Evolutionary conservation across 2,797 vertebrate species (phyloP), one percentile per base, ranked within the genome.

Genomic region (Enteromius thamalakanensis): DNA sequence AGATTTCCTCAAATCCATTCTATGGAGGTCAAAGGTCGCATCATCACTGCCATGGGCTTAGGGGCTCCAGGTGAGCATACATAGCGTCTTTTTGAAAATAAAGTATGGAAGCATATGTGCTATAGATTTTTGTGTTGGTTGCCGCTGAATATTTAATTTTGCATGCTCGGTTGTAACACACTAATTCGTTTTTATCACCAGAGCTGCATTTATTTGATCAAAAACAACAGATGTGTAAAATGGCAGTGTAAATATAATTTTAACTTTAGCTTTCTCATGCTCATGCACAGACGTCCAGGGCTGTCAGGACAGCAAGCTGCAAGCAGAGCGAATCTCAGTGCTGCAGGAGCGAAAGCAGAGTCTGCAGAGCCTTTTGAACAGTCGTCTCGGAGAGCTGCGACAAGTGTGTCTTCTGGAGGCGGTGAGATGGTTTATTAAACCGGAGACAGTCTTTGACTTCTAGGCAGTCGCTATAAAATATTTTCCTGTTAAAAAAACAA

Each of bases 1-100:
- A 87, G 84, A 88, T 91, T 87, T 89, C 89, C 87, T 84, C 76
- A 88, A 86, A 88, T 87, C 80, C 80, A 86, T 87, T 90, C 85
- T 92, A 97, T 97, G 96, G 96, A 96, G 94, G 94, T 96, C 92
- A 96, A 96, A 94, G 93, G 95, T 87, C 95, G 95, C 85, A 92
- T 96, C 91, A 95, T 96, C 89, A 94, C 92, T 89, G 94, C 95
- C 86, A 95, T 96, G 92, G 95, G 94, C 92, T 93, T 95, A 90
- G 95, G 91, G 84, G 90, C 94, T 87, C 94, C 95, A 91, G 95
- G 96, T 97, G 88, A 93, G 92, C 87, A 62, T 7, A 26, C 47
- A 19, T 53, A 4, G 26, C 53, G 19, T 1, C 2, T 55, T 65
- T 6, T 12, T 64, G 55, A 72, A 8, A 53, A 1, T 32, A 34